A percentile compares a stretch with the other conserved stretches of the same genome.
phyloP scores from a whole-genome alignment of 2,888 invertebrate genomes.

The Drosophila nr. perissopoda region DNA sequence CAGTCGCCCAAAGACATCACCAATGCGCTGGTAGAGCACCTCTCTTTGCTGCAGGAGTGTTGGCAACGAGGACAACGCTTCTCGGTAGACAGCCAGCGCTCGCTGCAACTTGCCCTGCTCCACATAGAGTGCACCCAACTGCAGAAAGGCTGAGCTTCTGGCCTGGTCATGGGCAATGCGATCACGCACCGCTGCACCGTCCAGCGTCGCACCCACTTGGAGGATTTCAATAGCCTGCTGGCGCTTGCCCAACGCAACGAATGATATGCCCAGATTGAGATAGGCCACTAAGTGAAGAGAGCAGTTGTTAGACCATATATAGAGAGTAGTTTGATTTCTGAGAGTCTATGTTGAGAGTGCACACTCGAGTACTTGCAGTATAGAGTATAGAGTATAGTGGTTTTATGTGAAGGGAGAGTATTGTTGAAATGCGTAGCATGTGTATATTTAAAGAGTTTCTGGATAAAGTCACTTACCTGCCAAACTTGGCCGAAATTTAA shows the following conservation, averaged over 20 bases:
- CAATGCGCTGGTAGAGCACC: slow-evolving; percentile 91
- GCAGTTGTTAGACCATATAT: background rate
- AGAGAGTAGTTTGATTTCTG: background rate
- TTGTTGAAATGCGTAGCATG: background rate
- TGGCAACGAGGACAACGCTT: slow-evolving; percentile 94
- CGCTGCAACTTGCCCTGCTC: slow-evolving; percentile 93
- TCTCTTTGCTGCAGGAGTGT: slow-evolving; percentile 89
- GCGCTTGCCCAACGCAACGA: slow-evolving; percentile 92
- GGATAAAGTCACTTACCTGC: slow-evolving; percentile 86
- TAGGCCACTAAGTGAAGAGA: slow-evolving; percentile 88
- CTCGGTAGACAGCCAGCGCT: slow-evolving; percentile 93
- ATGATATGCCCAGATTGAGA: slow-evolving; percentile 95
- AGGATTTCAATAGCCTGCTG: slow-evolving; percentile 95
- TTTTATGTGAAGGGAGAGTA: background rate
- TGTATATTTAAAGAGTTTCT: background rate
- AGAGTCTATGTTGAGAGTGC: no score
- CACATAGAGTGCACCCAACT: slow-evolving; percentile 93
- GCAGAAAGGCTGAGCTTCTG: slow-evolving; percentile 94
- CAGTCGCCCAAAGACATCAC: slow-evolving; percentile 93
- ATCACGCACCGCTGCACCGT: slow-evolving; percentile 92
- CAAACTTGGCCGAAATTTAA: slow-evolving; percentile 92
- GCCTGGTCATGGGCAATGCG: slow-evolving; percentile 95
- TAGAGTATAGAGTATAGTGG: background rate
- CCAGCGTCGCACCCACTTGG: slow-evolving; percentile 93
- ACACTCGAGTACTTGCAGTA: no score